phyloP scores from a whole-genome alignment of 2,113 vertebrate genomes.

The Madoqua kirkii region DNA sequence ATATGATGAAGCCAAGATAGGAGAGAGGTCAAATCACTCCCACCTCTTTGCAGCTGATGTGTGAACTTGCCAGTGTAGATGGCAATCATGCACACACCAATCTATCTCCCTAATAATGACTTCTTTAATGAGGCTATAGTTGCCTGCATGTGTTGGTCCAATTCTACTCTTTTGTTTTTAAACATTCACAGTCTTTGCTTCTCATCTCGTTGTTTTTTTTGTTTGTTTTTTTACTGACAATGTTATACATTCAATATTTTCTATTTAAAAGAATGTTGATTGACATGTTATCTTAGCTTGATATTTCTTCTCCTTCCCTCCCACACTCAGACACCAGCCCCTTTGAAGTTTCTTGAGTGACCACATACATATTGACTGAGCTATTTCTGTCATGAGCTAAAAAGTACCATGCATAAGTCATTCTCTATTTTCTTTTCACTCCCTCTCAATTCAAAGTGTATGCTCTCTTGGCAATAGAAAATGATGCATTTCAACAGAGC shows the following conservation, averaged over 20 bases:
- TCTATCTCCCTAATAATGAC: neutral
- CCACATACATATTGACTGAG: slow-evolving; percentile 16
- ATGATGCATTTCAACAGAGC: slow-evolving; percentile 42
- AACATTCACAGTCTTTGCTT: neutral
- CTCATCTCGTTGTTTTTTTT: neutral
- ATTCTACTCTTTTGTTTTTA: slow-evolving; percentile 10
- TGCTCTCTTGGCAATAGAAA: slow-evolving; percentile 6
- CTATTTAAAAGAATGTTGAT: neutral
- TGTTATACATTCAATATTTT: slow-evolving; percentile 34
- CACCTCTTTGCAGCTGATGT: neutral
- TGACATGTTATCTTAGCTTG: slow-evolving; percentile 24
- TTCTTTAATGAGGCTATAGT: neutral
- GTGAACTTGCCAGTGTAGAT: neutral
- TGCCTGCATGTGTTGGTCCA: neutral
- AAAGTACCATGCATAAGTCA: slow-evolving; percentile 35
- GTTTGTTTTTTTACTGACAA: neutral
- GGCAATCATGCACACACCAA: neutral
- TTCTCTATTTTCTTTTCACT: slow-evolving; percentile 58
- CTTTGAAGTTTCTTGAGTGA: slow-evolving; percentile 33
- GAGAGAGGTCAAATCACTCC: neutral
- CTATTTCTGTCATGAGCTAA: slow-evolving; percentile 39
- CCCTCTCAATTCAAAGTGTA: slow-evolving; percentile 45
- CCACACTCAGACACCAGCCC: neutral
- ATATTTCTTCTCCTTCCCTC: neutral
- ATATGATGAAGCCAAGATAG: neutral